phyloP scores from a whole-genome alignment of 2,113 vertebrate genomes.

The Amphiprion percula region DNA sequence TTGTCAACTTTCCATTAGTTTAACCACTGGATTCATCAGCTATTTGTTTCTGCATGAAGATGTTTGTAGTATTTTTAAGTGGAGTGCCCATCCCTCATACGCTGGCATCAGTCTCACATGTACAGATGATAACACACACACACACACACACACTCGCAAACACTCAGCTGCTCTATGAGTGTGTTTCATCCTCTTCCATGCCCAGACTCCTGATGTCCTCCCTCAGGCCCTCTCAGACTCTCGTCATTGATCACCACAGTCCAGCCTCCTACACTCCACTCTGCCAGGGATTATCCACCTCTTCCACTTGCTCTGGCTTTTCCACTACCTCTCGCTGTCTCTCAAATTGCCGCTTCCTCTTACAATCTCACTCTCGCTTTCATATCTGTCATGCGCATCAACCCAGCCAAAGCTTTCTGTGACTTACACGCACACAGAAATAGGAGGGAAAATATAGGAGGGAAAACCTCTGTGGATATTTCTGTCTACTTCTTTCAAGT shows the following conservation, averaged over 20 bases:
- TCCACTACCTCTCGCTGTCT: constrained; percentile 15
- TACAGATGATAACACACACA: constrained; percentile 6
- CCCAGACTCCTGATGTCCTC: constrained; percentile 52
- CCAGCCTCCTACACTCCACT: constrained; percentile 59
- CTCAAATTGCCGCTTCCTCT: constrained; percentile 14
- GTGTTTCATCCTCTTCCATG: constrained; percentile 52
- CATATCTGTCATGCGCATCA: constrained; percentile 21
- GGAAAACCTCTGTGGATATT: neutral
- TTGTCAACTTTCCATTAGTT: neutral
- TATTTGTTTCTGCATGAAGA: neutral
- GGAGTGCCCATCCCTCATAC: neutral
- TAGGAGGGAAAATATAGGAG: neutral
- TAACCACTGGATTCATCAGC: too few species aligned
- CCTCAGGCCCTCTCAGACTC: constrained; percentile 56
- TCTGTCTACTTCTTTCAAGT: neutral
- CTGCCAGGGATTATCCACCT: constrained; percentile 55
- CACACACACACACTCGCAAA: constrained; percentile 3
- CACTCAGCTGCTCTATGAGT: neutral
- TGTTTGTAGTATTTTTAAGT: neutral
- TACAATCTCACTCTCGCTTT: constrained; percentile 10
- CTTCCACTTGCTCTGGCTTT: constrained; percentile 44
- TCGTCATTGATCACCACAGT: constrained; percentile 53
- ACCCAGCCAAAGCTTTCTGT: neutral
- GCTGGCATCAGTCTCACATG: neutral
- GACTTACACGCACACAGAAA: neutral